Evolutionary conservation across 2,113 vertebrate genomes (phyloP), one percentile per base, ranked within the genome.

Genomic region (Orycteropus afer): DNA sequence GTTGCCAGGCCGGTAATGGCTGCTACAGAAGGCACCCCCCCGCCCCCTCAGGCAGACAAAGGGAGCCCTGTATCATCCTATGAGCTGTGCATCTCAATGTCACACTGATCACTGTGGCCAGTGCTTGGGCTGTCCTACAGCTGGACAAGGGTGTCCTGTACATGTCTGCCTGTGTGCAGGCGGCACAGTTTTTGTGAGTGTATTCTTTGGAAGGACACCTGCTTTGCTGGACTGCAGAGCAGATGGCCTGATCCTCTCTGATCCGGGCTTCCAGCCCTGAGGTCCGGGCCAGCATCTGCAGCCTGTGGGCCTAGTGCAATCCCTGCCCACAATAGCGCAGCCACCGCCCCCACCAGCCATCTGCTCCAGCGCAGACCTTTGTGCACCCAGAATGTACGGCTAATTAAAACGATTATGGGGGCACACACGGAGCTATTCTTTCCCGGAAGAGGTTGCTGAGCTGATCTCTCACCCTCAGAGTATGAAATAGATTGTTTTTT

Each of bases 341-440:
- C 85, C 93, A 45, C 94, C 74, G 88, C 95, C 95, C 63, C 69
- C 77, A 95, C 67, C 91, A 1, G 27, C 98, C 98, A 99, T 99
- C 99, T 99, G 99, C 98, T 98, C 40, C 81, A 63, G 86, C 0
- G 5, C 90, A 92, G 97, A 98, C 49, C 97, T 98, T 97, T 98
- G 95, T 97, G 96, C 97, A 97, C 95, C 0, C 47, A n/a, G 96
- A 96, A 97, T 96, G 98, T 96, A 97, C 0, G 0, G 97, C 98
- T 98, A 98, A 98, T 98, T 98, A 98, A 98, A 92, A 95, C 0
- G 57, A 95, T 0, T 93, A 96, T 18, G 53, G 97, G 82, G 86
- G 97, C 80, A 0, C 88, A 42, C 6, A 18, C 25, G 3, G n/a
- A 79, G 59, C 92, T 34, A 45, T 45, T 94, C 81, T 20, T 93